Conservation (phyloP, 2,888 invertebrate genomes). For the Nephrotoma appendiculata region DNA sequence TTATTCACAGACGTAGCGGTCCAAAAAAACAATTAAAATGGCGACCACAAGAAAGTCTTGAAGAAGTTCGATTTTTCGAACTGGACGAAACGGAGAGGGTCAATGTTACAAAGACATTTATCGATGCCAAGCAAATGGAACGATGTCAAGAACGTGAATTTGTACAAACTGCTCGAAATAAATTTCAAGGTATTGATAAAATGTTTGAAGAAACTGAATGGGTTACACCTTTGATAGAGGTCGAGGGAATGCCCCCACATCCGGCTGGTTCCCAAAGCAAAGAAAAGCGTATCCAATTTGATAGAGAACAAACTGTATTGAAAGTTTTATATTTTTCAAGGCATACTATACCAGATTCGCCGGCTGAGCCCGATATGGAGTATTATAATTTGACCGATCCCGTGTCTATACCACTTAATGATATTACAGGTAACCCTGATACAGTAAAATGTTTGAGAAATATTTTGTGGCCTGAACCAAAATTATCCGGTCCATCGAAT, state of each 20-base stretch:
- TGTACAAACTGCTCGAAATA: conserved; percentile 54
- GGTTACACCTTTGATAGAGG: conserved; percentile 47
- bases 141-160: conserved; percentile 71
- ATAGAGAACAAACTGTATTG: conserved; percentile 70
- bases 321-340: conserved; percentile 70
- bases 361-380: conserved; percentile 77
- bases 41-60: conserved; percentile 65
- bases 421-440: conserved; percentile 69
- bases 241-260: conserved; percentile 52
- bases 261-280: conserved; percentile 64
- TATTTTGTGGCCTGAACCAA: conserved; percentile 75
- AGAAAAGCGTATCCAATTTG: conserved; percentile 76
- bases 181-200: conserved; percentile 57
- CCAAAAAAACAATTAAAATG: conserved; percentile 70
- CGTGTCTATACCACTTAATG: conserved; percentile 74
- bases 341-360: conserved; percentile 71
- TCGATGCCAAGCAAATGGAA: conserved; percentile 84
- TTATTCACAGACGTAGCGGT: conserved; percentile 54
- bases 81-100: conserved; percentile 91
- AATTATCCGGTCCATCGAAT: conserved; percentile 41
- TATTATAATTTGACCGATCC: conserved; percentile 63
- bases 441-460: conserved; percentile 62
- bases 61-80: conserved; percentile 79
- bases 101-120: conserved; percentile 84
- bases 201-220: conserved; percentile 74